A percentile compares a stretch with the other conserved stretches of the same genome.
Evolutionary conservation across 92 coral and sea anemone genomes (phyloP).

Genomic region (Umimayanthus chanpuru): DNA sequence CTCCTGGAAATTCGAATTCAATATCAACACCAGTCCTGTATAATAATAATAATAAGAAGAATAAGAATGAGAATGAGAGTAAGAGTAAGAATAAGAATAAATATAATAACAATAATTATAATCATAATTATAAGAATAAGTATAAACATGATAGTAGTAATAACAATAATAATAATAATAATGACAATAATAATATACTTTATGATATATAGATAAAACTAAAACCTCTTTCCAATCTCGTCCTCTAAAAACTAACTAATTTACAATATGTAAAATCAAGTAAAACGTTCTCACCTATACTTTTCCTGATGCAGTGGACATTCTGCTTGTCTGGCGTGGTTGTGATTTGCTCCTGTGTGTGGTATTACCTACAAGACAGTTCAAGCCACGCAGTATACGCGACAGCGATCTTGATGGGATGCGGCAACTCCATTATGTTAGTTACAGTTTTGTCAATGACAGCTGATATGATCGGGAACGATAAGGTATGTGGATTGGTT

Average conservation of each 20-base stretch:
- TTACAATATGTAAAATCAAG: neutral
- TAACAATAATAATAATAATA: too few species aligned
- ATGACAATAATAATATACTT: too few species aligned
- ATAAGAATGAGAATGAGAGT: too few species aligned
- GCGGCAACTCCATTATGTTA: slow-evolving; percentile 45
- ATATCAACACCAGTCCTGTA: too few species aligned
- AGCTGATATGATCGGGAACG: slow-evolving; percentile 43
- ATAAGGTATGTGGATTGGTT: neutral
- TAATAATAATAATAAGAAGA: too few species aligned
- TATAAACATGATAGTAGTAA: too few species aligned
- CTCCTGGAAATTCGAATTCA: neutral
- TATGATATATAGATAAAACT: too few species aligned
- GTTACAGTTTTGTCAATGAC: slow-evolving; percentile 40
- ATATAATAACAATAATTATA: too few species aligned
- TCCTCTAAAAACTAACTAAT: too few species aligned
- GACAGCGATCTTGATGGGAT: slow-evolving; percentile 43
- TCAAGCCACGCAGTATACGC: slow-evolving; percentile 44
- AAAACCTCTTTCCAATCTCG: too few species aligned
- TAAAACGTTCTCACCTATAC: neutral
- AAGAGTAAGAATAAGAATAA: too few species aligned
- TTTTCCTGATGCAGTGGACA: slow-evolving; percentile 32
- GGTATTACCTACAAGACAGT: slow-evolving; percentile 34
- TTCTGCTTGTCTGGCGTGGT: slow-evolving; percentile 29
- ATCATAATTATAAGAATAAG: too few species aligned
- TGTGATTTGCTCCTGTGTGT: slow-evolving; percentile 29